These are phyloP conservation scores for Coturnix japonica DNA, from an alignment of 2,113 vertebrate species.

Conservation along the genomic window DNA sequence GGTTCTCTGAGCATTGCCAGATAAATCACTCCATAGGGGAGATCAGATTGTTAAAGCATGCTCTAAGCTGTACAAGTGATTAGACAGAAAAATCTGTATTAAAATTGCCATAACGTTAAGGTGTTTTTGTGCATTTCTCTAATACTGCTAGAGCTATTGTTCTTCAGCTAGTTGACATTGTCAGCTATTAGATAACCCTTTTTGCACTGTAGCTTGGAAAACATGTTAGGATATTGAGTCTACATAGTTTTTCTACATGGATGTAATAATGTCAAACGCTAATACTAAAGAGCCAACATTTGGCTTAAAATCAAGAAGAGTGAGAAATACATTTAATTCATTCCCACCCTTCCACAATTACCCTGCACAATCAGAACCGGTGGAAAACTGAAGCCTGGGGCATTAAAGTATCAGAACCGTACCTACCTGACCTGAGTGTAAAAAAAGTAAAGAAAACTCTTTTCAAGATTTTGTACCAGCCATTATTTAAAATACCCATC, in stretches of 20 bases:
- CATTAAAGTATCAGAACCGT: background rate
- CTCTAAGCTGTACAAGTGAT: background rate
- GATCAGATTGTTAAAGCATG: background rate
- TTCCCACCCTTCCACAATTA: background rate
- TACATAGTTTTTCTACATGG: background rate
- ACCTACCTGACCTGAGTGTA: background rate
- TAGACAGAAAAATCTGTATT: background rate
- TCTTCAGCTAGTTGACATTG: constrained; percentile 3
- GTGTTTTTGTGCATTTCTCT: background rate
- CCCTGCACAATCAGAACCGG: background rate
- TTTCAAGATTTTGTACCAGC: background rate
- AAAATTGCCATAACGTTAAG: background rate
- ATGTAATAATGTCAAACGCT: background rate
- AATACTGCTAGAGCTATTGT: background rate
- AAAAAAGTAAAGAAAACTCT: background rate
- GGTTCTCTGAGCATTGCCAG: background rate
- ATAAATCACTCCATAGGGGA: constrained; percentile 22
- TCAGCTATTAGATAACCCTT: background rate
- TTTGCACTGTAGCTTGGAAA: background rate
- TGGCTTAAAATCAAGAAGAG: background rate
- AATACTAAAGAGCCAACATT: background rate
- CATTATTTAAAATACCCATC: background rate
- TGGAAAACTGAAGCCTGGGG: background rate
- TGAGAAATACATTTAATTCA: background rate
- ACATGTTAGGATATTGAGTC: background rate